Percentiles rank a stretch among this genome's conserved stretches.
Conservation (phyloP, 2,888 invertebrate genomes). For the Zele albiditarsus region DNA sequence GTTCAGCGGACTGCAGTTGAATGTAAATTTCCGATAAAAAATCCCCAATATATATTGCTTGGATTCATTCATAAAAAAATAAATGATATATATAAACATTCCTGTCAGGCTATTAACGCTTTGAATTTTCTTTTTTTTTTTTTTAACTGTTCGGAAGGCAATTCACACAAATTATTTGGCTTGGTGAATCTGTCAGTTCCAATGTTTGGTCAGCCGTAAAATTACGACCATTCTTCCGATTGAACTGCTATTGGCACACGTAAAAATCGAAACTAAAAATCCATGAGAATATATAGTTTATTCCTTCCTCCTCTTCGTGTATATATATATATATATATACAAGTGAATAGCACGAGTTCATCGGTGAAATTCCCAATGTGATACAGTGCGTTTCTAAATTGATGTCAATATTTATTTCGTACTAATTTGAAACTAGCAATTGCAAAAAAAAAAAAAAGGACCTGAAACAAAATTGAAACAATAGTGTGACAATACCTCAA, state of each 20-base stretch:
- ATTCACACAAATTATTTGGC: slow-evolving; percentile 18
- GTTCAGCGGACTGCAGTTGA: no score
- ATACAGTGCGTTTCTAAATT: neutral
- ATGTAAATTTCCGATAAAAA: no score
- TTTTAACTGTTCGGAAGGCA: neutral
- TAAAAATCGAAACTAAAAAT: slow-evolving; percentile 15
- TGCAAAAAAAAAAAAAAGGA: no score
- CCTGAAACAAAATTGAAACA: no score
- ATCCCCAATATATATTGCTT: no score
- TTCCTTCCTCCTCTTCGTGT: neutral
- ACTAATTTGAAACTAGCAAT: no score
- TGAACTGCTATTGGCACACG: slow-evolving; percentile 1
- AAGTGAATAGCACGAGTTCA: neutral
- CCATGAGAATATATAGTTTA: neutral
- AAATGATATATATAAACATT: no score
- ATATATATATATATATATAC: neutral
- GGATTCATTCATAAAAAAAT: no score
- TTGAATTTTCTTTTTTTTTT: slow-evolving; percentile 1
- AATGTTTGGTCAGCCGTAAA: slow-evolving; percentile 36
- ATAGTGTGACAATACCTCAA: no score
- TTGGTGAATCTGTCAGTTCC: slow-evolving; percentile 19
- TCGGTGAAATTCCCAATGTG: neutral
- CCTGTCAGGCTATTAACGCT: neutral
- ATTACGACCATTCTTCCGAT: slow-evolving; percentile 35
- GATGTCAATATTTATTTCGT: no score